Percentiles rank a stretch among this genome's conserved stretches.
Conservation (phyloP, 2,113 vertebrate genomes). For the Falco punctatus region DNA sequence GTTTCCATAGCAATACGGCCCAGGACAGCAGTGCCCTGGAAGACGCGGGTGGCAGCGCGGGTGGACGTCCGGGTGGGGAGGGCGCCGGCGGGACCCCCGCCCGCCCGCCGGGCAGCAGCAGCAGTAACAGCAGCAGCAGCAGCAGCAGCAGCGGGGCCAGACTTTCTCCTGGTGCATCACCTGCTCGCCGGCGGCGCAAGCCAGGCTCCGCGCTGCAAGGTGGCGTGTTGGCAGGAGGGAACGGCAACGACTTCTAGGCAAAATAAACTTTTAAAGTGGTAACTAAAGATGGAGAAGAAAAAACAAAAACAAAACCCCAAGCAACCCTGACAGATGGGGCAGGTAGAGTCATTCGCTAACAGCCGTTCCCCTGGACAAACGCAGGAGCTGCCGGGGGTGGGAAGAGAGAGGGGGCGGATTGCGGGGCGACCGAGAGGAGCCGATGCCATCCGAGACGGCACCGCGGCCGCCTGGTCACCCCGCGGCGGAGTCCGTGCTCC, state of each 20-base stretch:
- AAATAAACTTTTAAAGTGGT: not conserved
- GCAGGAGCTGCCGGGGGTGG: not conserved
- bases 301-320: not conserved
- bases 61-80: not conserved
- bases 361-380: not conserved
- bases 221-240: slow-evolving; percentile 66
- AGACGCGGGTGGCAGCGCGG: not conserved
- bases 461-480: not conserved
- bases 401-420: not conserved
- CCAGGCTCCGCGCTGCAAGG: slow-evolving; percentile 17
- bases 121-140: not conserved
- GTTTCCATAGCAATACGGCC: not conserved
- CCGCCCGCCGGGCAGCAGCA: not conserved
- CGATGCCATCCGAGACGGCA: not conserved
- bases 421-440: not conserved
- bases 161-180: not conserved
- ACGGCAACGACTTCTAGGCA: slow-evolving; percentile 30
- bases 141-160: not conserved
- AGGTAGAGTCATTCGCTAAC: not conserved
- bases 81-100: not conserved
- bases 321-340: not conserved
- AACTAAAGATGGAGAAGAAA: not conserved
- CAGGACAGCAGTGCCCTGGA: not conserved
- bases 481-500: not conserved
- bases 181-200: not conserved